Conservation (phyloP, 2,113 vertebrate genomes). For the Cinclus cinclus region DNA sequence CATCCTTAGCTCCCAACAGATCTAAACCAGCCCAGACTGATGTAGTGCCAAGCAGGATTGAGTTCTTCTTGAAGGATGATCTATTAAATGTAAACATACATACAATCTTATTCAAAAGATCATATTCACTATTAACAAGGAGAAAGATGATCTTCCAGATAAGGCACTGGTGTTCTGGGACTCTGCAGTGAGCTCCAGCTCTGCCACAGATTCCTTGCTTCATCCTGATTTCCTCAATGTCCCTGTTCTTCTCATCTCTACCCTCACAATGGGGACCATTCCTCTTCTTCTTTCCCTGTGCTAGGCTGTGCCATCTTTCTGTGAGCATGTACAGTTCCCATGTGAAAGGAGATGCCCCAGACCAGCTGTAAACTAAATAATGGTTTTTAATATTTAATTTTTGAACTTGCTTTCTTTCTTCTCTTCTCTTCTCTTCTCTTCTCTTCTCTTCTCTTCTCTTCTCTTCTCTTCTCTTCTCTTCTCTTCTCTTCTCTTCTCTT, state of each 20-base stretch:
- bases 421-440: rapidly evolving
- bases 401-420: background rate
- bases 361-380: background rate
- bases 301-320: background rate
- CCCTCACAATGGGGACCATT: background rate
- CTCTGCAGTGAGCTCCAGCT: background rate
- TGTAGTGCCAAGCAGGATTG: background rate
- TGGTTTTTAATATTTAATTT: background rate
- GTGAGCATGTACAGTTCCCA: background rate
- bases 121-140: conserved; percentile 3
- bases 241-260: background rate
- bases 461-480: background rate
- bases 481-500: background rate
- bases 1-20: background rate
- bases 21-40: background rate
- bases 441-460: too few relatives aligned
- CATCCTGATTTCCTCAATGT: background rate
- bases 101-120: conserved; percentile 24
- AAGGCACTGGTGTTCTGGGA: background rate
- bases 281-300: background rate
- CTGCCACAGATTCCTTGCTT: background rate
- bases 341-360: background rate
- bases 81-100: conserved; percentile 29
- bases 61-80: conserved; percentile 14
- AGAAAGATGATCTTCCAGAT: conserved; percentile 1